phyloP scores from a whole-genome alignment of 2,797 vertebrate genomes.

The Tiaroga cobitis region DNA sequence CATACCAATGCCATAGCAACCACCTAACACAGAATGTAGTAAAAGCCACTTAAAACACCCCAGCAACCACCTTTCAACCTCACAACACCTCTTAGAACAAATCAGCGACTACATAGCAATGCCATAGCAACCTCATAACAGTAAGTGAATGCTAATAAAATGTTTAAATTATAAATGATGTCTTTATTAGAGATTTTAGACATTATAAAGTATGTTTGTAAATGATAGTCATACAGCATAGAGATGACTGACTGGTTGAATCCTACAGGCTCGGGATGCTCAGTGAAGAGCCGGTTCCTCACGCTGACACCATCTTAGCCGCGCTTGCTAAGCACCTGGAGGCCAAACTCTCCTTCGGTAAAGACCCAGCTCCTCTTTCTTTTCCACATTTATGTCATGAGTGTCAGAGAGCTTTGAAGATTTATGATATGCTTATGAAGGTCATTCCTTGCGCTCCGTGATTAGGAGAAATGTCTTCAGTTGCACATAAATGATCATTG shows the following conservation, averaged over 20 bases:
- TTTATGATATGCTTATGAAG: neutral
- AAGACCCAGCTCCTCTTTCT: conserved; percentile 37
- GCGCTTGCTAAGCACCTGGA: conserved; percentile 91
- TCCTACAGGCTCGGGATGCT: conserved; percentile 88
- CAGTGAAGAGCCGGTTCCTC: conserved; percentile 84
- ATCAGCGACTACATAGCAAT: too few relatives aligned
- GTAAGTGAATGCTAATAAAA: neutral
- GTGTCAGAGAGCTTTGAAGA: neutral
- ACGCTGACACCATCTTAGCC: conserved; percentile 83
- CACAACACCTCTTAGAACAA: too few relatives aligned
- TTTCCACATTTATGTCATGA: neutral
- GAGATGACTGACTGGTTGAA: neutral
- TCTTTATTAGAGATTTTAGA: too few relatives aligned
- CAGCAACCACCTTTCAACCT: too few relatives aligned
- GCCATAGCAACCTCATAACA: neutral
- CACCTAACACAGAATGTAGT: too few relatives aligned
- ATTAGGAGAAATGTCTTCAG: neutral
- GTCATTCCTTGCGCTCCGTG: neutral
- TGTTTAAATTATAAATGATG: neutral
- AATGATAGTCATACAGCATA: neutral
- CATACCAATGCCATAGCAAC: neutral
- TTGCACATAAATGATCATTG: neutral
- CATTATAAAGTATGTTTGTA: neutral
- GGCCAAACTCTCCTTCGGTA: conserved; percentile 87
- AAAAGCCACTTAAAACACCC: too few relatives aligned